phyloP scores from a whole-genome alignment of 2,888 invertebrate species.

The Sinotaia quadrata region DNA sequence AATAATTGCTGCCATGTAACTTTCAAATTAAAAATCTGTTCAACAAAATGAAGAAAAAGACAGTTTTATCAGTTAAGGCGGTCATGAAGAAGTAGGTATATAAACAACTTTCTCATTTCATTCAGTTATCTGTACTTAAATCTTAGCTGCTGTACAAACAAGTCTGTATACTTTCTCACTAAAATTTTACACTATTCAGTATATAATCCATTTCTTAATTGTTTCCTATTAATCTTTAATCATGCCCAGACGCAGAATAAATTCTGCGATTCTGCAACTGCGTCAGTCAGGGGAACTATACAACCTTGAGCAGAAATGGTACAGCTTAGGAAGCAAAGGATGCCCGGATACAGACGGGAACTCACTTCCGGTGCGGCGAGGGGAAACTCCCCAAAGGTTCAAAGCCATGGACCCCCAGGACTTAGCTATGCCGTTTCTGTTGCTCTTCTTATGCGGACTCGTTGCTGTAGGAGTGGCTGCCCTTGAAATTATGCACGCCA shows the following conservation, averaged over 20 bases:
- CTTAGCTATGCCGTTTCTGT: constrained; percentile 24
- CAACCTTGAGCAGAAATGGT: constrained; percentile 11
- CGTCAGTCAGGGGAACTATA: constrained; percentile 4
- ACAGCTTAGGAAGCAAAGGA: constrained; percentile 15
- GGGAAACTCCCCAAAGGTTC: constrained; percentile 5
- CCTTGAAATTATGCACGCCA: constrained; percentile 18
- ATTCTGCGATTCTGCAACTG: constrained; percentile 11
- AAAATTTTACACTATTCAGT: no score
- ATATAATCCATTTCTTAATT: no score
- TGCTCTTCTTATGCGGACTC: constrained; percentile 21
- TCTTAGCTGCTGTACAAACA: no score
- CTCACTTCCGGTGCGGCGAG: constrained; percentile 19
- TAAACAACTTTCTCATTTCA: no score
- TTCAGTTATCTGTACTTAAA: no score
- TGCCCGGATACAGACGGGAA: constrained; percentile 25
- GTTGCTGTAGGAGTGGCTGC: constrained; percentile 3
- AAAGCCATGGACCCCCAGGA: constrained; percentile 20
- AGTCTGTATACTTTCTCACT: no score
- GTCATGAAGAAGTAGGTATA: no score
- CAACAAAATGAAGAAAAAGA: no score
- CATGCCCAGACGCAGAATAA: constrained; percentile 1
- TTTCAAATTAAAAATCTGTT: no score
- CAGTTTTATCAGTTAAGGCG: no score
- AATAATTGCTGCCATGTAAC: no score
- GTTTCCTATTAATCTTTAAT: not conserved